These are phyloP conservation scores for Rattus rattus DNA, from an alignment of 2,113 vertebrate species.

Conservation along the genomic window DNA sequence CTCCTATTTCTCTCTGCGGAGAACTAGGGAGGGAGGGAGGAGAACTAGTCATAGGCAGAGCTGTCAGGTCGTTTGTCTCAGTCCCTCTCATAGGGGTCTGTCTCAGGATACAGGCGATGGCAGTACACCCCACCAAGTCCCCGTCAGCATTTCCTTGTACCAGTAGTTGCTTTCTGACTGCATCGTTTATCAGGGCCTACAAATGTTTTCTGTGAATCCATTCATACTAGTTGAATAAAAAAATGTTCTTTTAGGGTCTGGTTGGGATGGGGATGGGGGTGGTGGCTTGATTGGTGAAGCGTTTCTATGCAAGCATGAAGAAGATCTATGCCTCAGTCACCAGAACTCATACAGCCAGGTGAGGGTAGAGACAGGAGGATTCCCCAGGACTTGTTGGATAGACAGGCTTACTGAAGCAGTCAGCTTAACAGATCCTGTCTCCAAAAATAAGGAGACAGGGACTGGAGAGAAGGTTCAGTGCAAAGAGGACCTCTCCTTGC, in stretches of 20 bases:
- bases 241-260: conserved; percentile 4
- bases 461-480: neutral
- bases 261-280: neutral
- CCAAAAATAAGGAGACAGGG: neutral
- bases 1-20: neutral
- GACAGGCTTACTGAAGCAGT: neutral
- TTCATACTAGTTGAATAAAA: conserved; percentile 58
- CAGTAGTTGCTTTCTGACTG: conserved; percentile 26
- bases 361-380: neutral
- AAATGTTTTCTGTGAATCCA: conserved; percentile 12
- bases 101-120: neutral
- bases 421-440: neutral
- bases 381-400: neutral
- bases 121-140: conserved; percentile 7
- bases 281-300: neutral
- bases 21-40: neutral
- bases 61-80: neutral
- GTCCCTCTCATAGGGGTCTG: neutral
- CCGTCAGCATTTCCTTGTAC: neutral
- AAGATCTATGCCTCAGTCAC: no score
- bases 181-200: conserved; percentile 25
- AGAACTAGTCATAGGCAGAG: neutral
- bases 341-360: neutral
- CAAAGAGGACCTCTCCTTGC: neutral
- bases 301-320: neutral